A percentile compares a stretch with the other conserved stretches of the same genome.
Conservation (phyloP, 2,888 invertebrate species). For the Phragmatobia fuliginosa region DNA sequence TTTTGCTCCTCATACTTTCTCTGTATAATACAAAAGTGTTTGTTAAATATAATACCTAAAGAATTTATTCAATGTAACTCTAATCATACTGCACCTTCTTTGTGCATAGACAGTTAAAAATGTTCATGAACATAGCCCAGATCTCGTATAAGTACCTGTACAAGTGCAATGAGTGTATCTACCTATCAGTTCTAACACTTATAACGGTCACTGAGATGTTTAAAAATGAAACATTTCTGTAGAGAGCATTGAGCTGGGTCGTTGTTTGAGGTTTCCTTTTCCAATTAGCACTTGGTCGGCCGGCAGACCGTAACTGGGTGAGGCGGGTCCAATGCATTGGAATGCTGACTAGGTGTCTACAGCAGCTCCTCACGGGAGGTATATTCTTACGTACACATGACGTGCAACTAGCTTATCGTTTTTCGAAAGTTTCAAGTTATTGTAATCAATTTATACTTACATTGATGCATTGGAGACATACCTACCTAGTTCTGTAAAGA, state of each 20-base stretch:
- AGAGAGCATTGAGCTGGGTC: conserved; percentile 84
- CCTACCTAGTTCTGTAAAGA: too few species aligned
- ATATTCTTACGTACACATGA: conserved; percentile 48
- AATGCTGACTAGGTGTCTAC: conserved; percentile 73
- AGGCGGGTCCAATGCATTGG: conserved; percentile 71
- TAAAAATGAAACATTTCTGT: conserved; percentile 86
- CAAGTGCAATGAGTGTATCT: conserved; percentile 52
- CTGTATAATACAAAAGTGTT: too few species aligned
- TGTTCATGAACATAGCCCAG: conserved; percentile 39
- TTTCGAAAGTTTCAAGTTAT: conserved; percentile 42
- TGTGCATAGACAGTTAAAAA: not conserved
- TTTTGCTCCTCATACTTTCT: too few species aligned
- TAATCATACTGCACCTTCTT: not conserved
- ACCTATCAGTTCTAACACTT: conserved; percentile 80
- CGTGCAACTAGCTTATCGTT: conserved; percentile 48
- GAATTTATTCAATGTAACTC: not conserved
- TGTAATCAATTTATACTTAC: not conserved
- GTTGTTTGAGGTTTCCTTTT: conserved; percentile 86
- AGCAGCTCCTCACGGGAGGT: conserved; percentile 69
- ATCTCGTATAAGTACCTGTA: conserved; percentile 40
- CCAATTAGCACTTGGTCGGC: conserved; percentile 84
- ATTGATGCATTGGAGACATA: too few species aligned
- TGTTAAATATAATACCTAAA: too few species aligned
- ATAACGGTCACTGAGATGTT: conserved; percentile 82
- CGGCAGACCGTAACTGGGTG: conserved; percentile 85